A percentile compares a stretch with the other conserved stretches of the same genome.
phyloP scores from a whole-genome alignment of 2,113 vertebrate species.

The Leptodactylus fuscus region DNA sequence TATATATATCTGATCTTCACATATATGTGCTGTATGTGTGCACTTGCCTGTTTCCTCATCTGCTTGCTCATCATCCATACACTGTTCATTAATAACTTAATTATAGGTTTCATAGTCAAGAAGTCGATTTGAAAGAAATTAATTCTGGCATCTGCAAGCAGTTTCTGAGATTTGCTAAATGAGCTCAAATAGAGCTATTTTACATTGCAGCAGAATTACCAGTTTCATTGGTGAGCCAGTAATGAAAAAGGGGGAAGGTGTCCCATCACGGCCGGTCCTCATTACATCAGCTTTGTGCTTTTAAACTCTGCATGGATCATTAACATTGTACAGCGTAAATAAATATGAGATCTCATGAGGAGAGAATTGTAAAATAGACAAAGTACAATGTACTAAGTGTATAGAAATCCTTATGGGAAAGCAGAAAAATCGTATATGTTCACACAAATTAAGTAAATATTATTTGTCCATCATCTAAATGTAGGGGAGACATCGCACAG shows the following conservation, averaged over 20 bases:
- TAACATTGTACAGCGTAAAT: not conserved
- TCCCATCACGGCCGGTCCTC: constrained; percentile 22
- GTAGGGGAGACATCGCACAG: too few relatives aligned
- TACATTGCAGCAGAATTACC: constrained; percentile 38
- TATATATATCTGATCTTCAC: not conserved
- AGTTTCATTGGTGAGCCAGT: constrained; percentile 20
- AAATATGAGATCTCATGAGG: not conserved
- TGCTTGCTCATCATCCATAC: not conserved
- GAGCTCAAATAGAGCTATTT: constrained; percentile 51
- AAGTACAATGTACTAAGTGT: not conserved
- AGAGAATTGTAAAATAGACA: not conserved
- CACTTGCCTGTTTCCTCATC: not conserved
- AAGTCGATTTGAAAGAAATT: constrained; percentile 48
- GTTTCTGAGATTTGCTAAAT: constrained; percentile 50
- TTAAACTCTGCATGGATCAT: constrained; percentile 35
- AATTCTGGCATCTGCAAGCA: constrained; percentile 56
- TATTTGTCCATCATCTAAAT: too few relatives aligned
- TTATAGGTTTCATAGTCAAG: constrained; percentile 50
- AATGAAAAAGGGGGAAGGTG: constrained; percentile 46
- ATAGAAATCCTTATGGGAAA: not conserved
- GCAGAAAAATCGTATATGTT: too few relatives aligned
- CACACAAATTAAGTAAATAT: too few relatives aligned
- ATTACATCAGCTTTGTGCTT: constrained; percentile 16
- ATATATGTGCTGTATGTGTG: not conserved
- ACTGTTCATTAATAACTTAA: constrained; percentile 41